phyloP scores from a whole-genome alignment of 1,140 invertebrate genomes.

The Trichonephila clavata region DNA sequence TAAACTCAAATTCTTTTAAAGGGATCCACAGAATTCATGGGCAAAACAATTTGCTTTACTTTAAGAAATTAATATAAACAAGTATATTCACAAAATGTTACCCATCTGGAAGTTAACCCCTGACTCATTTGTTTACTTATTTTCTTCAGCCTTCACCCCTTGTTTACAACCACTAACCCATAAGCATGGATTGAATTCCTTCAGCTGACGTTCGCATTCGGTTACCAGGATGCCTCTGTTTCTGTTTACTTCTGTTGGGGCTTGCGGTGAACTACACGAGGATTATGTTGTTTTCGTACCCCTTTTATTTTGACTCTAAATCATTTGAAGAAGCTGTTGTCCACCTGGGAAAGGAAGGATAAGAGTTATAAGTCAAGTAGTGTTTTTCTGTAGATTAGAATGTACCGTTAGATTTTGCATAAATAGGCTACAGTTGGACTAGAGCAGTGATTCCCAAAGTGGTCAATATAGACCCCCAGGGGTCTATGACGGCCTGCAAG shows the following conservation, averaged over 20 bases:
- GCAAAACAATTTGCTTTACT: no score
- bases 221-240: not conserved
- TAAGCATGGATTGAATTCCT: conserved; percentile 15
- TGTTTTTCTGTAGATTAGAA: not conserved
- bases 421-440: not conserved
- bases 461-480: no score
- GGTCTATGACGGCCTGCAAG: no score
- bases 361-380: not conserved
- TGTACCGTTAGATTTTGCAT: not conserved
- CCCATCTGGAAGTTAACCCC: conserved; percentile 12
- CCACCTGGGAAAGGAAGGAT: conserved; percentile 7
- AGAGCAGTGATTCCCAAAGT: no score
- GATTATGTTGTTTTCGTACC: not conserved
- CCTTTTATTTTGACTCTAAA: not conserved
- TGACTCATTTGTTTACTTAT: not conserved
- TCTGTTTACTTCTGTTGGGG: not conserved
- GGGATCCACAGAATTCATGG: no score
- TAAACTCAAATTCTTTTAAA: no score
- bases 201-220: conserved; percentile 30
- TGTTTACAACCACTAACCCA: conserved; percentile 62
- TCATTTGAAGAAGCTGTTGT: conserved; percentile 11
- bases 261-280: not conserved
- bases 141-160: conserved; percentile 47
- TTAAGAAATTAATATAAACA: no score
- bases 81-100: not conserved